Evolutionary conservation across 2,888 invertebrate species (phyloP).

Genomic region (Agrochola lota): DNA sequence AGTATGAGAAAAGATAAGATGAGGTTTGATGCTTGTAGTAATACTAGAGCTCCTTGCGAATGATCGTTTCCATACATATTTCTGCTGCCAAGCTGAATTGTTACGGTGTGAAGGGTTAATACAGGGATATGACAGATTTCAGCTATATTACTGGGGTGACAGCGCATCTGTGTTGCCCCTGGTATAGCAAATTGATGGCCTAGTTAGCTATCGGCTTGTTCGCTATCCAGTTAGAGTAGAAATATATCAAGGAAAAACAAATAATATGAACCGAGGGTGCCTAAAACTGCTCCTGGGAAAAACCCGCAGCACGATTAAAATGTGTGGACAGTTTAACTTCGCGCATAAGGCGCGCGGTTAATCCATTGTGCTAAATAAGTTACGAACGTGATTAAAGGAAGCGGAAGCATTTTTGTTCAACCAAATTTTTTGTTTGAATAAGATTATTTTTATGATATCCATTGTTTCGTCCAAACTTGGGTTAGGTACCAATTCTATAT

Average conservation of each 20-base stretch:
- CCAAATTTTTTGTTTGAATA: background rate
- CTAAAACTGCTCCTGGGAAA: background rate
- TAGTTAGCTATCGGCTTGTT: no score
- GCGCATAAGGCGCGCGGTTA: background rate
- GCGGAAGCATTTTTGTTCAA: background rate
- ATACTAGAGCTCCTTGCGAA: background rate
- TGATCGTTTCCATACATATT: background rate
- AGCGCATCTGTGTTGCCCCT: background rate
- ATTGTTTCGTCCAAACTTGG: background rate
- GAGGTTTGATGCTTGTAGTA: no score
- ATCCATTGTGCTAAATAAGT: slow-evolving; percentile 10
- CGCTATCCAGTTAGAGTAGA: background rate
- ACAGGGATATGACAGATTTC: no score
- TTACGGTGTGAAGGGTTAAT: no score
- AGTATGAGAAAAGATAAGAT: no score
- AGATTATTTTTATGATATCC: background rate
- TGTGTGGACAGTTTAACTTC: background rate
- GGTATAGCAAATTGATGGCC: background rate
- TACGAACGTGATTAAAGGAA: background rate
- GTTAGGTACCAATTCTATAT: background rate
- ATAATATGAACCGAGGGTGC: background rate
- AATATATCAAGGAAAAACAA: background rate
- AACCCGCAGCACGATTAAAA: background rate
- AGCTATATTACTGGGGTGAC: background rate
- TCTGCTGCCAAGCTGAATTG: no score